Evolutionary conservation across 92 coral and sea anemone species (phyloP), one percentile per base, ranked within the genome.

Genomic region (Phymanthus crucifer): DNA sequence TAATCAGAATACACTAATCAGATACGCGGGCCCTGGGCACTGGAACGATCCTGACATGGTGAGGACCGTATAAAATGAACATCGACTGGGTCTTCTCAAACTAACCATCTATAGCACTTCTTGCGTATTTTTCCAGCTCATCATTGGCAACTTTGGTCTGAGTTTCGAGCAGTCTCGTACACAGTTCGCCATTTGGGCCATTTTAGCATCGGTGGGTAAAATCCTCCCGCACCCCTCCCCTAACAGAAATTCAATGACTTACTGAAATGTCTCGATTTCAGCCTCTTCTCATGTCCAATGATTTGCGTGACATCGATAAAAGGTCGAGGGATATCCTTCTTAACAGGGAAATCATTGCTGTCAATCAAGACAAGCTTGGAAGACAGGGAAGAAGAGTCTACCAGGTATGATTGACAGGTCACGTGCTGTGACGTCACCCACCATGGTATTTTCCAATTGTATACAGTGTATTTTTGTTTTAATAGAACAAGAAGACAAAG

Each of bases 21-120:
- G 89, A 17, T 94, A 82, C 12, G 96, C 99, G 1, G 98, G 95
- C 12, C 88, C 90, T 38, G 99, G 99, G 12, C 91, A 91, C 72
- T 96, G 99, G 99, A 96, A 96, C 73, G 99, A 96, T 65, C 99
- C 99, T 37, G 99, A 96, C 71, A 86, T 84, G 95, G 99, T 96
- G 48, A 67, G 88, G n/a, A n/a, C n/a, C n/a, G n/a, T n/a, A n/a
- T 76, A 40, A 32, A 35, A 43, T 31, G n/a, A 9, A 54, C 24
- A 29, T 61, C 1, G 33, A 27, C 45, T 19, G 8, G 7, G 27
- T 10, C 52, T 48, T 16, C 17, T 50, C 23, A 29, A 7, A 18
- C 34, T 23, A 40, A 21, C 45, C 31, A 45, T 21, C 32, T 29
- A 3, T 16, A 23, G 32, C 52, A 38, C 0, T 6, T 58, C 33